These are phyloP conservation scores for Amphipyra tragopoginis DNA, from an alignment of 2,888 invertebrate genomes.

Conservation along the genomic window DNA sequence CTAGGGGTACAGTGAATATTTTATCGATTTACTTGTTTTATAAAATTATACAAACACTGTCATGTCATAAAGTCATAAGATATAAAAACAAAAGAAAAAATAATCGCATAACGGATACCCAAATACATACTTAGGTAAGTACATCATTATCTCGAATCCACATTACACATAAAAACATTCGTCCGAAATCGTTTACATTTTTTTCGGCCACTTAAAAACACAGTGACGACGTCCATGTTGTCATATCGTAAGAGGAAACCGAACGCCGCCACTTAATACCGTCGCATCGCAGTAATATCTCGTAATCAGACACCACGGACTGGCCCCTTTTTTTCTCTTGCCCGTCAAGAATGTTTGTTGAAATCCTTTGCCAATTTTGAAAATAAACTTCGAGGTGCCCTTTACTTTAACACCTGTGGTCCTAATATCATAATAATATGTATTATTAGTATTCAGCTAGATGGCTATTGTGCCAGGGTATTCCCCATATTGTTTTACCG, in stretches of 20 bases:
- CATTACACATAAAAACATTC: conserved; percentile 16
- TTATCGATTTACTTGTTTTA: too few species aligned
- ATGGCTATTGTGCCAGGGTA: too few species aligned
- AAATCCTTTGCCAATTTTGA: conserved; percentile 57
- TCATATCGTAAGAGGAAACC: conserved; percentile 62
- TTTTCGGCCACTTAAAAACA: conserved; percentile 41
- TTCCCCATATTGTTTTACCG: too few species aligned
- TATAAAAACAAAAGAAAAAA: not conserved
- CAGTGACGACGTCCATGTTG: conserved; percentile 49
- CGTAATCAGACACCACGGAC: conserved; percentile 63
- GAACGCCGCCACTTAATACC: conserved; percentile 55
- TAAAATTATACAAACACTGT: too few species aligned
- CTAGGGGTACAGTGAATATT: too few species aligned
- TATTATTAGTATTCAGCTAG: too few species aligned
- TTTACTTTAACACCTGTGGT: conserved; percentile 10
- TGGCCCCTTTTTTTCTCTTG: conserved; percentile 43
- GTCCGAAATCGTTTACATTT: conserved; percentile 33
- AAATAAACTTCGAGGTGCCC: conserved; percentile 31
- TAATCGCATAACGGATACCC: not conserved
- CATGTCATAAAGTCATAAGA: too few species aligned
- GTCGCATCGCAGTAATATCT: conserved; percentile 64
- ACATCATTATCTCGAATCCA: conserved; percentile 7
- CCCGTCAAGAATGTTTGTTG: conserved; percentile 50
- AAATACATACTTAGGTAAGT: too few species aligned
- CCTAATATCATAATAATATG: not conserved